A percentile compares a stretch with the other conserved stretches of the same genome.
These are phyloP conservation scores for Protonemura montana DNA, from an alignment of 2,888 invertebrate genomes.

Conservation along the genomic window DNA sequence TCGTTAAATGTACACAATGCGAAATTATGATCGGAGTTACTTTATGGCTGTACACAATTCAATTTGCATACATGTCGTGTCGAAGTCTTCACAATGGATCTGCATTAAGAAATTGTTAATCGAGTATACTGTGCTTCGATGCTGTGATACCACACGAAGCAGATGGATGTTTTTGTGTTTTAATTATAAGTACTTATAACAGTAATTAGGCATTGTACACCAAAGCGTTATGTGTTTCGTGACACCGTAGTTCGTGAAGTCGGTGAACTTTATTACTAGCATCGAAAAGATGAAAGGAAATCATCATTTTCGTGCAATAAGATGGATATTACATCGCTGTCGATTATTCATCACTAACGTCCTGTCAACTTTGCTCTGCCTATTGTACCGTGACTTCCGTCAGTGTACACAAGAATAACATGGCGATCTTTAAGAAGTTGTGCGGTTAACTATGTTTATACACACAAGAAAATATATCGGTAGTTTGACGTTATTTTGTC, in stretches of 20 bases:
- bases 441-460: not conserved
- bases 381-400: not conserved
- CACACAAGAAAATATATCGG: constrained; percentile 7
- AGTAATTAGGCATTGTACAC: not conserved
- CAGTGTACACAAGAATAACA: not conserved
- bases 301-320: not conserved
- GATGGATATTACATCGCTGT: not conserved
- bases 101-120: not conserved
- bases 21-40: not conserved
- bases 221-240: not conserved
- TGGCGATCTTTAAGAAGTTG: not conserved
- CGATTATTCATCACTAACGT: not conserved
- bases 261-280: not conserved
- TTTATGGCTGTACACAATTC: not conserved
- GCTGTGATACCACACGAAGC: not conserved
- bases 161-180: not conserved
- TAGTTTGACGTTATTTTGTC: constrained; percentile 13
- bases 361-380: not conserved
- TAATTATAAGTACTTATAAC: not conserved
- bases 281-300: not conserved
- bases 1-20: not conserved
- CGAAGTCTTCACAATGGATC: not conserved
- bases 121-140: not conserved
- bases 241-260: not conserved
- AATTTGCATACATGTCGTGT: not conserved